These are phyloP conservation scores for Eurytoma adleriae DNA, from an alignment of 2,888 invertebrate species.

Conservation along the genomic window DNA sequence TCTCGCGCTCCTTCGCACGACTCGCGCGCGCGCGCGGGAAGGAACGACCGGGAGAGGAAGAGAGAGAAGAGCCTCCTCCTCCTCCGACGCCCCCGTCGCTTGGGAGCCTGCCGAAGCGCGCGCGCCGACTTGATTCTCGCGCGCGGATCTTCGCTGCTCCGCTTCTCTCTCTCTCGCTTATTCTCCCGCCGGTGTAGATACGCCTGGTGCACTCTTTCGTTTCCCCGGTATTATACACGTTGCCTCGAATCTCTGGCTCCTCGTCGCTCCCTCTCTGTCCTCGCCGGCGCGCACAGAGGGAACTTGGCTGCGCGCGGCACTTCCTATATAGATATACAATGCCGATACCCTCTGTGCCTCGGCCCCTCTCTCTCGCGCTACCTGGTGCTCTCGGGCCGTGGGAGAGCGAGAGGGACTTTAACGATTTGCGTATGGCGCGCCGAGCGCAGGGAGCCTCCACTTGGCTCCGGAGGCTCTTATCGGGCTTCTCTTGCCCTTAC, in stretches of 20 bases:
- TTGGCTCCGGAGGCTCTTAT: slow-evolving; percentile 47
- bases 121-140: slow-evolving; percentile 51
- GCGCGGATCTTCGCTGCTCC: slow-evolving; percentile 42
- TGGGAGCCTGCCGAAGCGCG: slow-evolving; percentile 37
- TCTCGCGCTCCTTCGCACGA: slow-evolving; percentile 37
- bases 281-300: slow-evolving; percentile 36
- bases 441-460: slow-evolving; percentile 45
- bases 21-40: slow-evolving; percentile 22
- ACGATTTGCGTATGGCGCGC: slow-evolving; percentile 55
- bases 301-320: slow-evolving; percentile 50
- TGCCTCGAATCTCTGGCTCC: slow-evolving; percentile 18
- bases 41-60: neutral
- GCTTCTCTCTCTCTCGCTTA: slow-evolving; percentile 25
- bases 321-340: slow-evolving; percentile 56
- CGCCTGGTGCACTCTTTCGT: slow-evolving; percentile 27
- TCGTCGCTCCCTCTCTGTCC: slow-evolving; percentile 12
- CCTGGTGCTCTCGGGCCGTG: slow-evolving; percentile 40
- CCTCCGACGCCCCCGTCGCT: slow-evolving; percentile 17
- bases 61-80: neutral
- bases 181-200: neutral
- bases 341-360: slow-evolving; percentile 49
- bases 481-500: slow-evolving; percentile 51
- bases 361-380: slow-evolving; percentile 18
- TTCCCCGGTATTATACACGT: neutral
- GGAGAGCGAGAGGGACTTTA: slow-evolving; percentile 44